phyloP scores from a whole-genome alignment of 2,888 invertebrate species.

The Gisinianus flammeolus region DNA sequence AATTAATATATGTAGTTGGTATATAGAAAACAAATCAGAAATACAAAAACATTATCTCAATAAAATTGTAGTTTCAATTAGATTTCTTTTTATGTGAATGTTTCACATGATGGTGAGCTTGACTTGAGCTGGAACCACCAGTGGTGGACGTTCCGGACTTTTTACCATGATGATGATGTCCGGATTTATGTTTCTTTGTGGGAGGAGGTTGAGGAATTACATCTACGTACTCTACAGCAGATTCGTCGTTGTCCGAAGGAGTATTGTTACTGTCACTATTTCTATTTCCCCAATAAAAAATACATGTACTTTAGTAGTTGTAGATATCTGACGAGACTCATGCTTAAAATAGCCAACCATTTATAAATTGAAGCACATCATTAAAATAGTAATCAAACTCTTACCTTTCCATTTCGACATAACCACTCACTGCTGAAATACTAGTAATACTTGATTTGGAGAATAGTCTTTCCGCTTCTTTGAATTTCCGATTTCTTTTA shows the following conservation, averaged over 20 bases:
- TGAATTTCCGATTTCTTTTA: conserved; percentile 94
- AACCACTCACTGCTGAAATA: conserved; percentile 87
- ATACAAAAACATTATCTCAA: not conserved
- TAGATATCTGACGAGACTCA: not conserved
- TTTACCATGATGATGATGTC: conserved; percentile 45
- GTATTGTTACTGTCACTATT: conserved; percentile 55
- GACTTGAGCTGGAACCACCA: not conserved
- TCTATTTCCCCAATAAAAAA: not conserved
- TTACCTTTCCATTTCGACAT: conserved; percentile 67
- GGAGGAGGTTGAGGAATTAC: conserved; percentile 30
- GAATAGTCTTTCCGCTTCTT: conserved; percentile 95
- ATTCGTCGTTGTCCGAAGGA: conserved; percentile 61
- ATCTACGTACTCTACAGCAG: conserved; percentile 62
- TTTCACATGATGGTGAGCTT: conserved; percentile 51
- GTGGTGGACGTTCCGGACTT: conserved; percentile 33
- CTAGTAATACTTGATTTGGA: conserved; percentile 98
- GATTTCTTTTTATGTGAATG: conserved; percentile 45
- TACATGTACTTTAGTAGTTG: not conserved
- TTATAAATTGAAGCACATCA: not conserved
- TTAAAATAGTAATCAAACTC: not conserved
- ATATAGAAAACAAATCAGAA: too few relatives aligned
- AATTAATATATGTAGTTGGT: too few relatives aligned
- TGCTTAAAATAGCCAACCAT: not conserved
- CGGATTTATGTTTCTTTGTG: conserved; percentile 30
- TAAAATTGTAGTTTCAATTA: not conserved